Evolutionary conservation across 2,888 invertebrate species (phyloP), one percentile per base, ranked within the genome.

Genomic region (Cheiracanthium punctorium): DNA sequence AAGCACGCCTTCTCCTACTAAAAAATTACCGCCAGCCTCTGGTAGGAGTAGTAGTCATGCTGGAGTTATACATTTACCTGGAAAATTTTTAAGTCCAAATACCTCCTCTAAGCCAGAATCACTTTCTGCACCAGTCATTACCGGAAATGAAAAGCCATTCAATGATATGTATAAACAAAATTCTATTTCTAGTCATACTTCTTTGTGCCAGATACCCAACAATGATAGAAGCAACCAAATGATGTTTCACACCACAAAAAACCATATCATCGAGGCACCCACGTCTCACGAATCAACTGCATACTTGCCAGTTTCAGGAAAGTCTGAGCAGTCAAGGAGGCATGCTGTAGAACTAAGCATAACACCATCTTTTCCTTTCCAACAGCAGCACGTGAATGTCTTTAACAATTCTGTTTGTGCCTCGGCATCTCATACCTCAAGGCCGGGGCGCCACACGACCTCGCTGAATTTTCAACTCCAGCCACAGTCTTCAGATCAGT

Each of bases 401-500:
- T 70, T 79, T 29, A 73, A 71, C 32, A 79, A 69, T 79, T 41
- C 79, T 28, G 79, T 85, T 0, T 74, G 69, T 64, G 65, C 84
- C 14, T 24, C 84, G 17, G 58, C 77, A 17, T 80, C 85, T 8
- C 80, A 71, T 43, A 71, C 80, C 5, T 76, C 85, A 10, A 73
- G 58, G 67, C 73, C 82, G n/a, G 87, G 82, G 8, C 79, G 82
- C 1, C 87, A 87, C 24, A 80, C 82, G 7, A 87, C 87, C 8
- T 82, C 87, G 17, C 14, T 87, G n/a, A 87, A 87, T 32, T 67
- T 87, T 30, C 87, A 82, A 24, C 74, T 87, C n/a, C 79, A 82
- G n/a, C 82, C 79, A 2, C 80, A 82, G 10, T 75, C 82, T 33
- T 79, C 82, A 37, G 75, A 82, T 30, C 75, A 82, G n/a, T 74